Evolutionary conservation across 1,140 invertebrate species (phyloP), one percentile per base, ranked within the genome.

Genomic region (Drosophila suzukii): DNA sequence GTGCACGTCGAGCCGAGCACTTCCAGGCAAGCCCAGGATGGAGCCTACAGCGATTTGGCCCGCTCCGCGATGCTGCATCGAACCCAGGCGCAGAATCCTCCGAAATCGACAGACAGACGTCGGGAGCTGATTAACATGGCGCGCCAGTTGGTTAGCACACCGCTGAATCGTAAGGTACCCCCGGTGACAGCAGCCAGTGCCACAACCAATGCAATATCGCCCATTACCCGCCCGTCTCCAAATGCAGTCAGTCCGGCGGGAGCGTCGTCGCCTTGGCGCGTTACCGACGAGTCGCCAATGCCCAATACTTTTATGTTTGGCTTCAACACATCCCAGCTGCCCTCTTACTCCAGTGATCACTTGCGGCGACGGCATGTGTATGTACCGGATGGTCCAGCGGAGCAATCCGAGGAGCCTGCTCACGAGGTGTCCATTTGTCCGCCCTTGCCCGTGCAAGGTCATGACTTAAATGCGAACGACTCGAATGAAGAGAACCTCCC

Each of bases 331-430:
- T 86, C 77, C 11, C 74, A 85, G n/a, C 43, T 91, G 17, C 90
- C 90, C 0, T 91, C 90, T 3, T 91, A 89, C 57, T 91, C 90
- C 43, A 90, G 90, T 80, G 90, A 91, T 39, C 78, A 75, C 24
- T 51, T 85, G 55, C 65, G 57, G 1, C 39, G 39, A 11, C 56
- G 30, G 0, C 79, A 83, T 41, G 80, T 86, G 11, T 86, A 86
- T 50, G 39, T 86, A 32, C 83, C 83, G 10, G 84, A 80, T 50
- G 51, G 51, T 6, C 41, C 46, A 3, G 6, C 3, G 6, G 43
- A 36, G 6, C 30, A 36, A 49, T n/a, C 27, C 6, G 36, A 11
- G 20, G 58, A 54, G 8, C 36, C 12, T 10, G 20, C 15, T 0
- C 15, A 51, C 20, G n/a, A 56, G 0, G 54, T 78, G 1, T 55